Conservation (phyloP, 2,888 invertebrate genomes). For the Laspeyria flexula region DNA sequence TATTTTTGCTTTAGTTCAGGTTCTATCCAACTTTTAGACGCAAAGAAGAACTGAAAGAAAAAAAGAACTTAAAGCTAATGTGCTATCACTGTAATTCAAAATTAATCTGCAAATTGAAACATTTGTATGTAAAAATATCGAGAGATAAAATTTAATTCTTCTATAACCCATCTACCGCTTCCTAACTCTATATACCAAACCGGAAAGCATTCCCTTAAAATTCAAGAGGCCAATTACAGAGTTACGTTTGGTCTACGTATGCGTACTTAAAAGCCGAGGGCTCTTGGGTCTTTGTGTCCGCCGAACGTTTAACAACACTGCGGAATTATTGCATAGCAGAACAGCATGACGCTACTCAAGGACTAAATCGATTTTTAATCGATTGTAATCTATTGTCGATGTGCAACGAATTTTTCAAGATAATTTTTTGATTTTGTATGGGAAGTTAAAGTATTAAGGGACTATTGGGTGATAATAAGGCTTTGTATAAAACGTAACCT, state of each 20-base stretch:
- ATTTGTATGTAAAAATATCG: no score
- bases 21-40: no score
- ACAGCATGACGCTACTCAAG: conserved; percentile 49
- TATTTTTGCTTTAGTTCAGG: no score
- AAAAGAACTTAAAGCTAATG: no score
- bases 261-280: conserved; percentile 50
- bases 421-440: conserved; percentile 5
- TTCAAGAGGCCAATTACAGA: conserved; percentile 80
- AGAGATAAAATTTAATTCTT: no score
- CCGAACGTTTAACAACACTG: conserved; percentile 73
- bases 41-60: no score
- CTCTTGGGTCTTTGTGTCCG: conserved; percentile 48
- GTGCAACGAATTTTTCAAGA: conserved; percentile 26
- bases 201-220: conserved; percentile 77
- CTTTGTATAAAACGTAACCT: no score
- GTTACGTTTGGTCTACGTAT: conserved; percentile 65
- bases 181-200: conserved; percentile 51
- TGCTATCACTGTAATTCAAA: no score
- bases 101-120: no score
- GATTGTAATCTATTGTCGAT: conserved; percentile 25
- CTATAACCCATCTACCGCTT: conserved; percentile 40
- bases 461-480: no score
- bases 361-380: conserved; percentile 24
- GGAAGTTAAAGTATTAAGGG: not conserved
- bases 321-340: conserved; percentile 50